Conservation (phyloP, 2,888 invertebrate species). For the Digitonthophagus gazella region DNA sequence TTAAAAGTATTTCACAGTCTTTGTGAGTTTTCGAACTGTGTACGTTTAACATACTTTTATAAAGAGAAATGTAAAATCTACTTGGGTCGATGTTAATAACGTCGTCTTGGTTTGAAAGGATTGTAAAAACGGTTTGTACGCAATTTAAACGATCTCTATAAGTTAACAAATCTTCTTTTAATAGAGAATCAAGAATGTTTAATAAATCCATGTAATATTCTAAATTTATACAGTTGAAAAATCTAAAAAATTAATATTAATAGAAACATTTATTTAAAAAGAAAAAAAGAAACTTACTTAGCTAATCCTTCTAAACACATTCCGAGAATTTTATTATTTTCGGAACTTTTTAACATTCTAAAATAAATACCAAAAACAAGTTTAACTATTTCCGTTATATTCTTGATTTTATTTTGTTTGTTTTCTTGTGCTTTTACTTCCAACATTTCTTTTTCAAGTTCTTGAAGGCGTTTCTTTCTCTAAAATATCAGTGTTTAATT, state of each 20-base stretch:
- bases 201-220: conserved; percentile 96
- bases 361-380: conserved; percentile 94
- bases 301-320: conserved; percentile 88
- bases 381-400: conserved; percentile 86
- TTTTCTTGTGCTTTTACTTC: conserved; percentile 91
- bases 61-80: conserved; percentile 80
- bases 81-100: conserved; percentile 89
- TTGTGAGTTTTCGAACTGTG: conserved; percentile 65
- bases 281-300: too few relatives aligned
- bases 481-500: too few relatives aligned
- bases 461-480: conserved; percentile 78
- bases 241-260: conserved; percentile 56
- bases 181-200: conserved; percentile 70
- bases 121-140: conserved; percentile 84
- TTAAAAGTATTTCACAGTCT: conserved; percentile 66
- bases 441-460: conserved; percentile 84
- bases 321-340: conserved; percentile 72
- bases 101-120: conserved; percentile 87
- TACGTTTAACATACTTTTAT: conserved; percentile 65
- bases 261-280: too few relatives aligned
- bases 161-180: conserved; percentile 62
- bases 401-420: conserved; percentile 69
- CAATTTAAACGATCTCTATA: conserved; percentile 75
- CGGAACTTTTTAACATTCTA: conserved; percentile 80
- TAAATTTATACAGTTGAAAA: conserved; percentile 92